phyloP scores from a whole-genome alignment of 2,113 vertebrate species.

The Smithornis capensis region DNA sequence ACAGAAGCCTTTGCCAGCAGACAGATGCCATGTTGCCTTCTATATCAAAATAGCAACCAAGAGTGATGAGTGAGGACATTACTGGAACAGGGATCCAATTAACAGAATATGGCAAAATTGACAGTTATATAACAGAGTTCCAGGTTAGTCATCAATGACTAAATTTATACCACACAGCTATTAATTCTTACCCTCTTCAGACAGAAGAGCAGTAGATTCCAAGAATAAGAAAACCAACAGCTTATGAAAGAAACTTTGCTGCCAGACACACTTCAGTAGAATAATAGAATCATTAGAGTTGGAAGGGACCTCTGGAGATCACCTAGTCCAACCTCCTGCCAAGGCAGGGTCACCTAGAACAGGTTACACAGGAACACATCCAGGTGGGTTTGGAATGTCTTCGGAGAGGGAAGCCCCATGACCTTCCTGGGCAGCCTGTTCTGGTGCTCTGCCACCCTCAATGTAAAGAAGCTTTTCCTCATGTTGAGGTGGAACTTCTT shows the following conservation, averaged over 20 bases:
- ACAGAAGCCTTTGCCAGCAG: background rate
- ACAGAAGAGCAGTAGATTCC: background rate
- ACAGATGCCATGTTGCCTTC: background rate
- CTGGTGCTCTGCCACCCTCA: background rate
- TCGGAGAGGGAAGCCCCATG: background rate
- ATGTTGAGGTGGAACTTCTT: background rate
- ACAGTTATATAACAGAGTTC: conserved; percentile 8
- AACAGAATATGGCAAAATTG: background rate
- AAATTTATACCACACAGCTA: conserved; percentile 1
- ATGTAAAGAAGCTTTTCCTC: background rate
- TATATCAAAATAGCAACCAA: conserved; percentile 1
- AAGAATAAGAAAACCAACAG: background rate
- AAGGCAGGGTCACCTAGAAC: accelerated
- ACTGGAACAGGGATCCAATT: background rate
- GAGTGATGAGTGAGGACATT: background rate
- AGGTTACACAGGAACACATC: background rate
- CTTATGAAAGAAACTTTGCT: background rate
- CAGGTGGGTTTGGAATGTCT: background rate
- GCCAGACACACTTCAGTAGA: background rate
- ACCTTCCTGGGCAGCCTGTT: background rate
- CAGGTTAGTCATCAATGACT: conserved; percentile 2
- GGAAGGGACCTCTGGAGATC: background rate
- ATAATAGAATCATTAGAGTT: background rate
- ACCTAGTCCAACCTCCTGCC: accelerated
- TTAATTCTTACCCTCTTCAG: background rate